Evolutionary conservation across 2,888 invertebrate genomes (phyloP).

Genomic region (Brenthis hecate): DNA sequence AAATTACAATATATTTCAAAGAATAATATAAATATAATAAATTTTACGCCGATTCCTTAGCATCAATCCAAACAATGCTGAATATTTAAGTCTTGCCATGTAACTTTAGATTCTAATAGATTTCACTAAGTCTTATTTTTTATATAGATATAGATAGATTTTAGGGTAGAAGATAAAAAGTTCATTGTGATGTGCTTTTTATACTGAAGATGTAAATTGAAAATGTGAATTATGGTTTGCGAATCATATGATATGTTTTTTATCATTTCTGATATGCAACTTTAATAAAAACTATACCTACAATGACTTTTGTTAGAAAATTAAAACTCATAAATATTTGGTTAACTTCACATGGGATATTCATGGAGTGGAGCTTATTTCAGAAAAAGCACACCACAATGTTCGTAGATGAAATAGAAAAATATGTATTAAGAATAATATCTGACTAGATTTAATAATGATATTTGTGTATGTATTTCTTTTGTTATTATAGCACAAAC

Average conservation of each 20-base stretch:
- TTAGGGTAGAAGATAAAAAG: constrained; percentile 29
- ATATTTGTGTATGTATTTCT: constrained; percentile 12
- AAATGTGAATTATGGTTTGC: neutral
- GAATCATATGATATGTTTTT: constrained; percentile 32
- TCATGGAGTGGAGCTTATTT: neutral
- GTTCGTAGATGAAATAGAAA: constrained; percentile 65
- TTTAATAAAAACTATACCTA: constrained; percentile 15
- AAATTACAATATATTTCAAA: constrained; percentile 81
- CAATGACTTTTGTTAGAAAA: neutral
- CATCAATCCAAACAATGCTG: constrained; percentile 61
- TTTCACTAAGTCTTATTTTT: constrained; percentile 32
- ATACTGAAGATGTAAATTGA: neutral
- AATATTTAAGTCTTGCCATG: constrained; percentile 56
- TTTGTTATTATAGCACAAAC: constrained; percentile 5
- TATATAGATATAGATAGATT: constrained; percentile 27
- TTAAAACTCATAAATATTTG: neutral
- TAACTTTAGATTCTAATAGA: constrained; percentile 56
- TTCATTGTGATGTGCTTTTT: constrained; percentile 35
- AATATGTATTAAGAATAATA: constrained; percentile 67
- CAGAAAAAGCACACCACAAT: constrained; percentile 59
- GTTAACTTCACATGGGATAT: neutral
- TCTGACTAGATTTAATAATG: constrained; percentile 57
- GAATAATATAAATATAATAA: constrained; percentile 81
- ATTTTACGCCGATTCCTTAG: constrained; percentile 55
- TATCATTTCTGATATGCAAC: constrained; percentile 39